phyloP scores from a whole-genome alignment of 2,113 vertebrate genomes.

The Xiphorhynchus elegans region DNA sequence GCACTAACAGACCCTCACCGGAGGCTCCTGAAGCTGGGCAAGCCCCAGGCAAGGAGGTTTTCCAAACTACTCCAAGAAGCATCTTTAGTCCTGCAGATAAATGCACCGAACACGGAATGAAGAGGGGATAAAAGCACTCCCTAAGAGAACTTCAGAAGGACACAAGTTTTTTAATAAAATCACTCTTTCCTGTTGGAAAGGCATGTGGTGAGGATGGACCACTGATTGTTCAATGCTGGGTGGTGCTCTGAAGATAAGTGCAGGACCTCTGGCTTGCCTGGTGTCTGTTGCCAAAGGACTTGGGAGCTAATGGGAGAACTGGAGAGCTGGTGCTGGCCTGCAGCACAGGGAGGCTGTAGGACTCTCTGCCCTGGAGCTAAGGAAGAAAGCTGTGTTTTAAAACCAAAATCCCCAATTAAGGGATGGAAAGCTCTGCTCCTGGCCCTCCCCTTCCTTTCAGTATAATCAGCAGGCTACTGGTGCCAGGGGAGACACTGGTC shows the following conservation, averaged over 20 bases:
- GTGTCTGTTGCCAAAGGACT: background rate
- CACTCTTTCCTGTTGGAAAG: background rate
- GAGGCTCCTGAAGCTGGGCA: background rate
- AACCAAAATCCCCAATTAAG: background rate
- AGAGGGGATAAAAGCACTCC: background rate
- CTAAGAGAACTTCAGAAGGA: background rate
- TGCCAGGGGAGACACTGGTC: background rate
- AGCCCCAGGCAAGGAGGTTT: background rate
- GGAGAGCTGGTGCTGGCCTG: background rate
- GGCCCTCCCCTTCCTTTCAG: background rate
- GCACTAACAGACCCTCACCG: rapidly evolving
- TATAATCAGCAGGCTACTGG: background rate
- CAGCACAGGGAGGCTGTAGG: background rate
- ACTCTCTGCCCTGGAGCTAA: background rate
- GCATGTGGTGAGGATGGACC: background rate
- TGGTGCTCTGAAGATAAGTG: rapidly evolving
- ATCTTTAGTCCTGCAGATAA: background rate
- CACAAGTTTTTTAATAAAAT: background rate
- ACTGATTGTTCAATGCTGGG: background rate
- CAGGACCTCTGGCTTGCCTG: background rate
- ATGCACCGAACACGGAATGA: rapidly evolving
- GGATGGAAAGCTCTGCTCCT: background rate
- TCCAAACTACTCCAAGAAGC: background rate
- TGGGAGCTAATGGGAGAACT: background rate
- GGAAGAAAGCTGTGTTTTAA: rapidly evolving